Conservation (phyloP, 1,140 invertebrate species). For the Trichonephila clavipes region DNA sequence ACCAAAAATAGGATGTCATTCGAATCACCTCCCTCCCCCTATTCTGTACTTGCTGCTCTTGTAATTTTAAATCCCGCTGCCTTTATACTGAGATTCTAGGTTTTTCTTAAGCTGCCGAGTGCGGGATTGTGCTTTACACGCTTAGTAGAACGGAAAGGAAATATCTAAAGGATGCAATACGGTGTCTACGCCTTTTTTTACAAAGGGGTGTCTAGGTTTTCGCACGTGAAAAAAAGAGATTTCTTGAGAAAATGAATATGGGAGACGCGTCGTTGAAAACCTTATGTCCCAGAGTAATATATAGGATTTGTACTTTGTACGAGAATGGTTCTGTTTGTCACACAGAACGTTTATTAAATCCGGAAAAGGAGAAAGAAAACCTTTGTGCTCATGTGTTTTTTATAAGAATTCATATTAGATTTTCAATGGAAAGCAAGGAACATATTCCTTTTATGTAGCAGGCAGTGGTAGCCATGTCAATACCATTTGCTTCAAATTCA, state of each 20-base stretch:
- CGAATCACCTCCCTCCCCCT: neutral
- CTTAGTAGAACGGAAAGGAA: slow-evolving; percentile 25
- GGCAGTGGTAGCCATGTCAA: too few species aligned
- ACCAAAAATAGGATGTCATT: slow-evolving; percentile 40
- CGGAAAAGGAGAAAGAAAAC: too few species aligned
- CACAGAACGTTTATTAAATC: too few species aligned
- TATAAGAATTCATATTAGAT: too few species aligned
- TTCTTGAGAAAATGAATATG: neutral
- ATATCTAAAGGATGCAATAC: slow-evolving; percentile 9
- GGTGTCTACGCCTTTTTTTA: neutral
- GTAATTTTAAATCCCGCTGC: slow-evolving; percentile 44
- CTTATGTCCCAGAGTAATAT: neutral
- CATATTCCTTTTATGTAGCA: too few species aligned
- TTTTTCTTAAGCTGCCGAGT: neutral
- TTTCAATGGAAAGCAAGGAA: too few species aligned
- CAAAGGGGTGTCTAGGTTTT: neutral
- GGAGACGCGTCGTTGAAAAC: neutral
- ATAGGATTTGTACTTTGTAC: neutral
- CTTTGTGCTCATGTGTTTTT: too few species aligned
- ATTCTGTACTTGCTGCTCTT: slow-evolving; percentile 23
- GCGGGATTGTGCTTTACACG: slow-evolving; percentile 25
- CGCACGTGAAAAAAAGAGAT: neutral
- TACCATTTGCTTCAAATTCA: too few species aligned
- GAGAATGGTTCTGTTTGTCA: neutral
- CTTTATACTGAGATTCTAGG: neutral